A percentile compares a stretch with the other conserved stretches of the same genome.
These are phyloP conservation scores for Pseudopipra pipra DNA, from an alignment of 2,113 vertebrate genomes.

Conservation along the genomic window DNA sequence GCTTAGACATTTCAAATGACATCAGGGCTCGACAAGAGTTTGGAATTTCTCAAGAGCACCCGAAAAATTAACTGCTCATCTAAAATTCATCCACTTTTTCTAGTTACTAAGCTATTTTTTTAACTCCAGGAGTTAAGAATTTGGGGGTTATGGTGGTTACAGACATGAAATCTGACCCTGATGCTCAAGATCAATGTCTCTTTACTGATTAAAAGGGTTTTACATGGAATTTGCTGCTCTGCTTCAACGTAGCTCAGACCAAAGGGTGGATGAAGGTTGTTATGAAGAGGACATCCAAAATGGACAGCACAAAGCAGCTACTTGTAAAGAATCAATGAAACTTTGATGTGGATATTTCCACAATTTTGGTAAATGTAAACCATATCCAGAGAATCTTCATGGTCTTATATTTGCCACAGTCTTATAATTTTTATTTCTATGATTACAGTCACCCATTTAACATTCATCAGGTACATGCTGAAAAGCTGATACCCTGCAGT, in stretches of 20 bases:
- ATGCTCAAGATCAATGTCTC: background rate
- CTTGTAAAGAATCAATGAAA: background rate
- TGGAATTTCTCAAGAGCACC: background rate
- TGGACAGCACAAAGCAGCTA: background rate
- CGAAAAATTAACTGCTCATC: background rate
- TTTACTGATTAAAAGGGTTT: background rate
- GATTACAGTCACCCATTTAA: background rate
- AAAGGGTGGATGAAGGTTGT: background rate
- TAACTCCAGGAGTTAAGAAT: fast-evolving
- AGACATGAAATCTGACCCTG: background rate
- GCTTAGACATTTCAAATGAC: background rate
- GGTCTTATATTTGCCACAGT: background rate
- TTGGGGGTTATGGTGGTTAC: background rate
- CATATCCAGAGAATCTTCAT: background rate
- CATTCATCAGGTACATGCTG: background rate
- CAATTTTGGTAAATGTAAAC: background rate
- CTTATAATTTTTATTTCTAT: background rate
- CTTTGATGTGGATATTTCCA: background rate
- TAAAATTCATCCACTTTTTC: background rate
- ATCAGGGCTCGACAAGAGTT: background rate
- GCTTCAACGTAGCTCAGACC: fast-evolving
- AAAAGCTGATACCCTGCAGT: background rate
- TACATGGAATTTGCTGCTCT: background rate
- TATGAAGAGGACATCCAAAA: background rate
- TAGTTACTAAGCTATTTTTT: background rate